Evolutionary conservation across 1,140 invertebrate genomes (phyloP).

Genomic region (Papilio aristodemus): DNA sequence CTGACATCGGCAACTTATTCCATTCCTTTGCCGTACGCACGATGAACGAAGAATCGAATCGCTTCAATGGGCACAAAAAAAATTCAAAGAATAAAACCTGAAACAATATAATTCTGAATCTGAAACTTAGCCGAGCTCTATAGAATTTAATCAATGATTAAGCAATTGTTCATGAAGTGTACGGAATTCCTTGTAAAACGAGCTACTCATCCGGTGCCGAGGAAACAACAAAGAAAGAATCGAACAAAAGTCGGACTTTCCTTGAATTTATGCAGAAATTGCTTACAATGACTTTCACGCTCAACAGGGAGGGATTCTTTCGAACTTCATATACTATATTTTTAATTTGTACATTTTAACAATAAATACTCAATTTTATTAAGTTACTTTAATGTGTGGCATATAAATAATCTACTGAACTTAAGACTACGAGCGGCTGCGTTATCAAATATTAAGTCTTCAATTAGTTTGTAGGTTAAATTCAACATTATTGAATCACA

Average conservation of each 20-base stretch:
- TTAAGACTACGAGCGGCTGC: no score
- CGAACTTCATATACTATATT: neutral
- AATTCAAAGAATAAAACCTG: neutral
- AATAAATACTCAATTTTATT: no score
- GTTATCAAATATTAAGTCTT: no score
- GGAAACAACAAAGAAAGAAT: slow-evolving; percentile 4
- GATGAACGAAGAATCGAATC: no score
- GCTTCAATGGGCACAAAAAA: neutral
- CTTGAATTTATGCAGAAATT: neutral
- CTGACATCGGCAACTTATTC: no score
- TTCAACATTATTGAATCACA: no score
- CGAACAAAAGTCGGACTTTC: slow-evolving; percentile 5
- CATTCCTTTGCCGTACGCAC: no score
- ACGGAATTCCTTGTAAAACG: neutral
- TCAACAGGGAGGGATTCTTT: neutral
- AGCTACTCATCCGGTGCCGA: neutral
- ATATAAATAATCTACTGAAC: no score
- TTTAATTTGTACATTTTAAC: neutral
- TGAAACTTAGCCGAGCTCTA: neutral
- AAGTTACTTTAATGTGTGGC: no score
- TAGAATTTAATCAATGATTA: slow-evolving; percentile 16
- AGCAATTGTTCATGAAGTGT: slow-evolving; percentile 19
- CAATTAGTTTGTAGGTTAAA: no score
- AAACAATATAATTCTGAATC: neutral
- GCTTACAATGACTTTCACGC: slow-evolving; percentile 9